These are phyloP conservation scores for Oxygymnocypris stewartii DNA, from an alignment of 2,113 vertebrate genomes.

Conservation along the genomic window DNA sequence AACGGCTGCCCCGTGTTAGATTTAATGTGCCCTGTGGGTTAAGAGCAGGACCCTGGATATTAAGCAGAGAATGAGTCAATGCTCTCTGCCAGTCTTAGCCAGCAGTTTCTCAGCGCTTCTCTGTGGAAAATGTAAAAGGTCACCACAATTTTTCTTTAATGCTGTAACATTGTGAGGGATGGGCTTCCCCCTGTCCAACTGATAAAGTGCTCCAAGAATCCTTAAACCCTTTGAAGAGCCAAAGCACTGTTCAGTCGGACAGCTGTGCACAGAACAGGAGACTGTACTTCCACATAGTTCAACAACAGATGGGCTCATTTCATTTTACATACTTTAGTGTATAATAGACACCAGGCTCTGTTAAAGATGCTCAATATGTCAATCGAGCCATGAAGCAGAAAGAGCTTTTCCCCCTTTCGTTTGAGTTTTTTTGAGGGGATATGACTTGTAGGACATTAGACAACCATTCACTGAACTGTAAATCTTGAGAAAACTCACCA, in stretches of 20 bases:
- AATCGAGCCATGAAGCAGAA: conserved; percentile 32
- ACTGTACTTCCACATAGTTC: conserved; percentile 52
- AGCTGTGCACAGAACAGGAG: conserved; percentile 63
- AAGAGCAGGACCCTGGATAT: conserved; percentile 72
- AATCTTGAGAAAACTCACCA: conserved; percentile 46
- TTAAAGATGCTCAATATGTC: conserved; percentile 45
- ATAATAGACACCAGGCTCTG: conserved; percentile 34
- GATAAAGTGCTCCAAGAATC: conserved; percentile 71
- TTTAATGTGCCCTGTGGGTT: conserved; percentile 76
- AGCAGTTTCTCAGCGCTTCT: conserved; percentile 65
- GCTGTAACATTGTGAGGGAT: conserved; percentile 67
- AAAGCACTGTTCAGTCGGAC: conserved; percentile 48
- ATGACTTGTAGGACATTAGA: conserved; percentile 19
- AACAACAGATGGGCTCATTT: conserved; percentile 35
- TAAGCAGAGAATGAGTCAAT: conserved; percentile 73
- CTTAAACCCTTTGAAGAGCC: conserved; percentile 73
- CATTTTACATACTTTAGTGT: conserved; percentile 43
- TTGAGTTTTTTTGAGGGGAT: not conserved
- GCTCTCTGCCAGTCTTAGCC: conserved; percentile 62
- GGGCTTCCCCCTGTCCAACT: conserved; percentile 72
- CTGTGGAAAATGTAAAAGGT: conserved; percentile 71
- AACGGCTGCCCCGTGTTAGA: conserved; percentile 70
- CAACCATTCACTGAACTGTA: conserved; percentile 30
- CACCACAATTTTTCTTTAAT: conserved; percentile 71
- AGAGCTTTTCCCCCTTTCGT: conserved; percentile 2